A percentile compares a stretch with the other conserved stretches of the same genome.
Evolutionary conservation across 2,797 vertebrate genomes (phyloP).

Genomic region (Hirundo rustica): DNA sequence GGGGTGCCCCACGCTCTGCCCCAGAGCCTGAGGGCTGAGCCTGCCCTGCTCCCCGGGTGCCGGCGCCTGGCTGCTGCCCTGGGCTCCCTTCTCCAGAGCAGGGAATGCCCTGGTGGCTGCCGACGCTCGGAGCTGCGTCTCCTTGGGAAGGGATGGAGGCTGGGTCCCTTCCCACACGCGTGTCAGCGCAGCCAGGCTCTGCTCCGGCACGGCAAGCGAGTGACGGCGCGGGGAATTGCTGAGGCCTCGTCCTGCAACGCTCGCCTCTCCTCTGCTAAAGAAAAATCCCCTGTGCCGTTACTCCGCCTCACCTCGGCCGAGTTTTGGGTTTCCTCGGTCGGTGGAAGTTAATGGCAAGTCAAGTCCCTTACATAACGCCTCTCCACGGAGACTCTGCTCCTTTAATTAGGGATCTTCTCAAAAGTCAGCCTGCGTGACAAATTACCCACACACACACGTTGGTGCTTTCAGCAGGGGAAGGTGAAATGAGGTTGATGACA

Average conservation of each 20-base stretch:
- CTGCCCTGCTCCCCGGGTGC: rapidly evolving
- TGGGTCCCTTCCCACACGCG: rapidly evolving
- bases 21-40: rapidly evolving
- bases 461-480: background rate
- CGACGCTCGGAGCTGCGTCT: rapidly evolving
- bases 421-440: slow-evolving; percentile 21
- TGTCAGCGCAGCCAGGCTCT: rapidly evolving
- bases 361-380: slow-evolving; percentile 23
- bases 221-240: background rate
- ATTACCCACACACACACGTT: background rate
- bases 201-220: background rate
- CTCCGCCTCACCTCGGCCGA: background rate
- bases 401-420: slow-evolving; percentile 49
- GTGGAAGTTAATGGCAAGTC: slow-evolving; percentile 6
- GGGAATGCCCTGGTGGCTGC: background rate
- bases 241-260: background rate
- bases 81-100: background rate
- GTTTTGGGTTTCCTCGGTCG: background rate
- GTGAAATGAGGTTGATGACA: background rate
- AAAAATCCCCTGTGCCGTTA: background rate
- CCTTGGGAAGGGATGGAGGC: background rate
- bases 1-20: background rate
- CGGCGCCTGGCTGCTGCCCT: background rate
- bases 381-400: background rate
- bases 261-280: background rate